Evolutionary conservation across 2,888 invertebrate species (phyloP), one percentile per base, ranked within the genome.

Genomic region (Hirtodrosophila duncani): DNA sequence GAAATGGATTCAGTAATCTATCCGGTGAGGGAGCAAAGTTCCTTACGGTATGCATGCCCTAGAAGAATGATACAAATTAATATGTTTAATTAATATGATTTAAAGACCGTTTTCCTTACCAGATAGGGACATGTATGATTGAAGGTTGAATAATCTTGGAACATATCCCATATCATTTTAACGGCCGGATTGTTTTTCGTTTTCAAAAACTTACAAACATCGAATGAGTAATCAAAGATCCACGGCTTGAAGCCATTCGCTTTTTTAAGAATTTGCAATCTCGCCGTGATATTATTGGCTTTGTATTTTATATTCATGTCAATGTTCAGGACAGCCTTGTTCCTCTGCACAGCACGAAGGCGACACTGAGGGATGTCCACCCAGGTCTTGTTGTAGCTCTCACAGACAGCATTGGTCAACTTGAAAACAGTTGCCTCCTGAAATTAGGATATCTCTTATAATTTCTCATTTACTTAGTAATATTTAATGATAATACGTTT

Each of bases 241-340:
- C 67, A 68, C 1, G 70, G 67, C 29, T 63, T 66, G 7, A 60
- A 68, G 5, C 69, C 66, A 36, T 66, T 68, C 8, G 49, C 70
- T 11, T 37, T 59, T 27, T 63, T 68, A 43, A 56, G 24, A 1
- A 68, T 10, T 14, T 53, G 38, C 3, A 27, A 46, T 6, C 48
- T 59, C 1, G 66, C 24, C 18, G 34, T 26, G 3, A 63, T 36
- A 30, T 53, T 14, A 27, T 50, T 7, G 3, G 53, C 46, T 2
- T 56, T 48, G 24, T 62, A 16, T n/a, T 34, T 33, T 21, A 67
- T 9, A 3, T 23, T 51, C 3, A 30, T 38, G 16, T 52, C 51
- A 2, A 66, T 0, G 39, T 68, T 66, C 0, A 68, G 27, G 9
- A 17, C 29, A 2, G 57, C 48, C 23, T 48, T 56, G 13, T 69